A percentile compares a stretch with the other conserved stretches of the same genome.
Evolutionary conservation across 2,113 vertebrate genomes (phyloP).

Genomic region (Procavia capensis): DNA sequence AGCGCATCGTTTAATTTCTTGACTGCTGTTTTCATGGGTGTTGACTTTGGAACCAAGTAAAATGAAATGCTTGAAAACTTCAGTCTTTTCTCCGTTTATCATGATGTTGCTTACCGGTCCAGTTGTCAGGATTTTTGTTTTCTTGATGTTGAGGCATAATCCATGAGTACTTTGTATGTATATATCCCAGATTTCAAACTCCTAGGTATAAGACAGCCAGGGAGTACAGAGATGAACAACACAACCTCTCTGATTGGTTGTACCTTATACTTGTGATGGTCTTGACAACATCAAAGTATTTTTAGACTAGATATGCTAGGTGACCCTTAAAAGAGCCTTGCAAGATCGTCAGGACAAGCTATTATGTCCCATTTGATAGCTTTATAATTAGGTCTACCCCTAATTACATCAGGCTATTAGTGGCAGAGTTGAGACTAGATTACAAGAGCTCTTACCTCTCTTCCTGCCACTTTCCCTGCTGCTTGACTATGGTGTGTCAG

Average conservation of each 20-base stretch:
- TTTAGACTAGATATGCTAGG: not conserved
- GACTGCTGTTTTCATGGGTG: too few species aligned
- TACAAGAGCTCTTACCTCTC: not conserved
- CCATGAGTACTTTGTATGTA: too few species aligned
- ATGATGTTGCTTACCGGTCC: too few species aligned
- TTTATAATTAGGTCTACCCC: not conserved
- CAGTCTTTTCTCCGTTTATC: too few species aligned
- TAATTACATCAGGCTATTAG: rapidly evolving
- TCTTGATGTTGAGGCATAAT: too few species aligned
- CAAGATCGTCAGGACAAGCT: not conserved
- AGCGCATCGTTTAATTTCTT: too few species aligned
- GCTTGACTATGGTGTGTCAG: rapidly evolving
- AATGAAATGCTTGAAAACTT: too few species aligned
- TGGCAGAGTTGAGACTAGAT: not conserved
- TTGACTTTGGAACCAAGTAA: too few species aligned
- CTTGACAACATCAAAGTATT: not conserved
- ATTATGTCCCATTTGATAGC: not conserved
- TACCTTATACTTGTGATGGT: not conserved
- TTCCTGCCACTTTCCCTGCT: not conserved
- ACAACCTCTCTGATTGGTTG: not conserved
- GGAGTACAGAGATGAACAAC: not conserved
- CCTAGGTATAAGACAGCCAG: not conserved
- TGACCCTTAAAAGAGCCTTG: not conserved
- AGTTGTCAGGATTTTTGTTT: too few species aligned
- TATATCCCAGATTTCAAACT: not conserved